Percentiles rank a stretch among this genome's conserved stretches.
Evolutionary conservation across 2,888 invertebrate genomes (phyloP).

Genomic region (Agrotis ipsilon): DNA sequence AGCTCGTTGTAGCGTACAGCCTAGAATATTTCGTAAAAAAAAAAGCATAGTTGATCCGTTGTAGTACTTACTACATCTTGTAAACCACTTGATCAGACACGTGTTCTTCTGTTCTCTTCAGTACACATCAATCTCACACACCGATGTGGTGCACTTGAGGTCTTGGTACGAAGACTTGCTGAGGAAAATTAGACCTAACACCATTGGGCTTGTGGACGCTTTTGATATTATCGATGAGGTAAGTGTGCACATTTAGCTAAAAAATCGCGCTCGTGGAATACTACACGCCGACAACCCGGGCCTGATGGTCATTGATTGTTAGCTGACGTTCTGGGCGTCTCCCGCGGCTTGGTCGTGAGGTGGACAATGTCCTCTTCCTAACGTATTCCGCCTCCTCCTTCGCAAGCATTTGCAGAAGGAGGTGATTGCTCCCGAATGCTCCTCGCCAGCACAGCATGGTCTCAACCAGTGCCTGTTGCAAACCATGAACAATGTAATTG

Average conservation of each 20-base stretch:
- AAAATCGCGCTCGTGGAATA: too few relatives aligned
- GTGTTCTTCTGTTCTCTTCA: constrained; percentile 76
- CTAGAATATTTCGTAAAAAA: too few relatives aligned
- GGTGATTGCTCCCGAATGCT: too few relatives aligned
- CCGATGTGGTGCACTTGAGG: constrained; percentile 90
- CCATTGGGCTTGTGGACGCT: constrained; percentile 97
- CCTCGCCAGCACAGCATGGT: too few relatives aligned
- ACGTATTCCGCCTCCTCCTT: too few relatives aligned
- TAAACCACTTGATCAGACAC: neutral
- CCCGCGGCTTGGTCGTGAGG: too few relatives aligned
- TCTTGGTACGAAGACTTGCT: constrained; percentile 93
- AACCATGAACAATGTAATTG: neutral
- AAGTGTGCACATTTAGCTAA: constrained; percentile 36
- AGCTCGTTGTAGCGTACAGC: too few relatives aligned
- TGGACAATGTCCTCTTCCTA: too few relatives aligned
- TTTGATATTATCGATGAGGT: constrained; percentile 96
- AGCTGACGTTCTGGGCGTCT: too few relatives aligned
- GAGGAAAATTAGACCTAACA: constrained; percentile 94
- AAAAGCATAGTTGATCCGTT: neutral
- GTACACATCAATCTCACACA: constrained; percentile 91
- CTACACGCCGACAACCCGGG: too few relatives aligned
- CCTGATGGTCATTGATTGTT: too few relatives aligned
- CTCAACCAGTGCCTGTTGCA: neutral
- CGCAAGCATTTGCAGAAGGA: too few relatives aligned
- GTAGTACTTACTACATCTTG: neutral